These are phyloP conservation scores for Pelobates cultripes DNA, from an alignment of 2,797 vertebrate genomes.

Conservation along the genomic window DNA sequence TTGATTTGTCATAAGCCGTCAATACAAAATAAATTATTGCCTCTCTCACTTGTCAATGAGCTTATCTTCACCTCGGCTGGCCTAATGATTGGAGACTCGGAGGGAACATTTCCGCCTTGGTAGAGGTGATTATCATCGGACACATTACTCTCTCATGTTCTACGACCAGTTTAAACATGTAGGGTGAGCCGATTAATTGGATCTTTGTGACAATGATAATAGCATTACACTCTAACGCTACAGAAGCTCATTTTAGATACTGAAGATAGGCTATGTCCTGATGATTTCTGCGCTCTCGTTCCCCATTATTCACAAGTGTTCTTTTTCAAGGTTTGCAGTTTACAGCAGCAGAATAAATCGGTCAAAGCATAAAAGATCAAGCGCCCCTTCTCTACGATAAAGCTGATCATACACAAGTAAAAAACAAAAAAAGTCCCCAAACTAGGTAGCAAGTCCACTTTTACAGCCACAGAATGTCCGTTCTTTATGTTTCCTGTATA, in stretches of 20 bases:
- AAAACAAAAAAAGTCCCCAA: constrained; percentile 63
- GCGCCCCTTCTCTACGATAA: constrained; percentile 55
- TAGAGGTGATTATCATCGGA: constrained; percentile 70
- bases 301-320: constrained; percentile 59
- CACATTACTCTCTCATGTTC: constrained; percentile 64
- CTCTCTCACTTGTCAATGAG: constrained; percentile 87
- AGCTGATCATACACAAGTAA: constrained; percentile 43
- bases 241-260: constrained; percentile 65
- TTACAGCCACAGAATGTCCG: constrained; percentile 29
- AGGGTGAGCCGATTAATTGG: constrained; percentile 75
- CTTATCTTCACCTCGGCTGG: constrained; percentile 80
- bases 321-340: constrained; percentile 58
- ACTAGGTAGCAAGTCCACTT: constrained; percentile 29
- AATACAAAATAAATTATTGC: constrained; percentile 97
- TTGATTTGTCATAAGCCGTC: constrained; percentile 94
- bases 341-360: constrained; percentile 53
- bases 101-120: constrained; percentile 75
- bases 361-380: constrained; percentile 49
- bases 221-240: constrained; percentile 64
- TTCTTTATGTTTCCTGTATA: constrained; percentile 42
- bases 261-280: constrained; percentile 61
- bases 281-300: constrained; percentile 65
- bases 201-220: constrained; percentile 69
- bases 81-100: constrained; percentile 75
- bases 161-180: constrained; percentile 71